phyloP scores from a whole-genome alignment of 1,140 invertebrate genomes.

The Mercenaria mercenaria region DNA sequence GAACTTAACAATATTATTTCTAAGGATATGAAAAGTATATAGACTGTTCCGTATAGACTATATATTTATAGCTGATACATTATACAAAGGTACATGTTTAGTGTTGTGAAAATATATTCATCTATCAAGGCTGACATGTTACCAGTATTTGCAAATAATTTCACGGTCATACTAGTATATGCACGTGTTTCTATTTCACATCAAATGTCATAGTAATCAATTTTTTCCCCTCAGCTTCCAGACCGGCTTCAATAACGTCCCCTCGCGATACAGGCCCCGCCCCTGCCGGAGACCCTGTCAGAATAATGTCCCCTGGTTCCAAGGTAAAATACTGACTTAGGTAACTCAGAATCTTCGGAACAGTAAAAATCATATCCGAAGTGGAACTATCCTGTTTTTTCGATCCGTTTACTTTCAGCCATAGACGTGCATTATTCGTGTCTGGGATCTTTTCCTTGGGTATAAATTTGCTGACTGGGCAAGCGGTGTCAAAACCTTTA shows the following conservation, averaged over 20 bases:
- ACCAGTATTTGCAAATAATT: too few species aligned
- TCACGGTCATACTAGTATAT: too few species aligned
- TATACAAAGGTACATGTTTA: too few species aligned
- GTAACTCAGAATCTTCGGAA: slow-evolving; percentile 89
- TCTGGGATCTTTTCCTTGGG: slow-evolving; percentile 87
- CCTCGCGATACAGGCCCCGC: slow-evolving; percentile 89
- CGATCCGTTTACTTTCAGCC: slow-evolving; percentile 85
- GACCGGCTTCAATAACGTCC: slow-evolving; percentile 90
- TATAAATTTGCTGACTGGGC: slow-evolving; percentile 91
- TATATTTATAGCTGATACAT: too few species aligned
- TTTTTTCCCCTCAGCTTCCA: slow-evolving; percentile 84
- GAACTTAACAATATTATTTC: too few species aligned
- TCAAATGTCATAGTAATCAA: background rate
- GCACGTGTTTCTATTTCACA: slow-evolving; percentile 23
- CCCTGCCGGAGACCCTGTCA: slow-evolving; percentile 95
- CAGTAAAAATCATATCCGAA: slow-evolving; percentile 90
- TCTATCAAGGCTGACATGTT: too few species aligned
- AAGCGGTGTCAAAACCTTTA: slow-evolving; percentile 93
- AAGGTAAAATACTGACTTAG: slow-evolving; percentile 90
- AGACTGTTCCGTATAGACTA: too few species aligned
- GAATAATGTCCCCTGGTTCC: slow-evolving; percentile 93
- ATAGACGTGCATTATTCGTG: slow-evolving; percentile 89
- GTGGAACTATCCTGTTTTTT: slow-evolving; percentile 86
- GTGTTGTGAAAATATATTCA: too few species aligned
- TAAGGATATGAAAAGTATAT: too few species aligned